Conservation (phyloP, 2,113 vertebrate genomes). For the Platanista minor region DNA sequence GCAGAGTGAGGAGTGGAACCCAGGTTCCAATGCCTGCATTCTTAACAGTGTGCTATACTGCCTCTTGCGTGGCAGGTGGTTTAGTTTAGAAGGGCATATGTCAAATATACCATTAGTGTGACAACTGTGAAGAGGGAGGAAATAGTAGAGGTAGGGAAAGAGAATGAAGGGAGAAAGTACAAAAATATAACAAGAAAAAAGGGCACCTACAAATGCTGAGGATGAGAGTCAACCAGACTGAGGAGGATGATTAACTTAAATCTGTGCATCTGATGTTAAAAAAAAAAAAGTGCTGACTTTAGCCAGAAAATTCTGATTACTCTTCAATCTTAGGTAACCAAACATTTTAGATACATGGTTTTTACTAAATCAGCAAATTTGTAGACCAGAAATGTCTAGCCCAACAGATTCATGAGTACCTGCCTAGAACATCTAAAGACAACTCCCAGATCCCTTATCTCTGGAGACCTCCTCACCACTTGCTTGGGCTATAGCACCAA, state of each 20-base stretch:
- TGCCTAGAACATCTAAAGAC: background rate
- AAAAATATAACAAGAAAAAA: background rate
- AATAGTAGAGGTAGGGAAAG: background rate
- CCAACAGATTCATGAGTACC: background rate
- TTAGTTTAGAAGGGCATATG: background rate
- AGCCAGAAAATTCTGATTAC: conserved; percentile 23
- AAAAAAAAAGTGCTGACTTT: background rate
- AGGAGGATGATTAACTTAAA: background rate
- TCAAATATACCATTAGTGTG: background rate
- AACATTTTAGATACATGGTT: background rate
- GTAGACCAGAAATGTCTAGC: background rate
- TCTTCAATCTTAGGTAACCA: background rate
- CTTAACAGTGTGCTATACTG: background rate
- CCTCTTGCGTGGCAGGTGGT: background rate
- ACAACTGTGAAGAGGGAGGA: background rate
- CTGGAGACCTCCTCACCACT: background rate
- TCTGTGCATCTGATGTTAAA: background rate
- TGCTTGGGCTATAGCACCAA: background rate
- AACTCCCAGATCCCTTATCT: background rate
- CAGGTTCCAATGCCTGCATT: background rate
- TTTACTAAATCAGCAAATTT: conserved; percentile 2
- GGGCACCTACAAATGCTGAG: background rate
- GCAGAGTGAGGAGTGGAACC: background rate
- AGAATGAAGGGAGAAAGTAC: background rate
- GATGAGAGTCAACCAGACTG: background rate